A percentile compares a stretch with the other conserved stretches of the same genome.
Conservation (phyloP, 2,797 vertebrate genomes). For the Intellagama lesueurii region DNA sequence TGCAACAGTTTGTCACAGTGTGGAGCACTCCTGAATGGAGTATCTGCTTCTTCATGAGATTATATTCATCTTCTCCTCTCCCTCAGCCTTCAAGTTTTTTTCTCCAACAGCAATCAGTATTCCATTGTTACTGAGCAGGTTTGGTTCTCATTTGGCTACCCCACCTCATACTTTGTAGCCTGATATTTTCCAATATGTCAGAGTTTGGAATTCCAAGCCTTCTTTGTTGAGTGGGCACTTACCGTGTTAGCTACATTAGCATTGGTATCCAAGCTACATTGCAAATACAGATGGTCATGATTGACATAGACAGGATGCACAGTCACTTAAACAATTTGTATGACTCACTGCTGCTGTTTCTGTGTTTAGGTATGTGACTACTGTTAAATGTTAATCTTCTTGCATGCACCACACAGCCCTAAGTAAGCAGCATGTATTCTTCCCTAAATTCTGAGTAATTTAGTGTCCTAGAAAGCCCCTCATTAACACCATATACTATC, state of each 20-base stretch:
- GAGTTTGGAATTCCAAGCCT: too few species aligned
- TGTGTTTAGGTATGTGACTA: conserved; percentile 15
- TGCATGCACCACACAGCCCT: neutral
- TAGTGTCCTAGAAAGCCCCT: conserved; percentile 27
- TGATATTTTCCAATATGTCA: neutral
- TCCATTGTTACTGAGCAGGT: neutral
- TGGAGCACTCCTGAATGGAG: neutral
- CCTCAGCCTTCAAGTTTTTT: neutral
- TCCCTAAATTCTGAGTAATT: conserved; percentile 25
- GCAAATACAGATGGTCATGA: too few species aligned
- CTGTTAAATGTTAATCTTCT: conserved; percentile 14
- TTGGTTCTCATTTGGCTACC: neutral
- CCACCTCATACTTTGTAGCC: too few species aligned
- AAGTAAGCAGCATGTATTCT: conserved; percentile 5
- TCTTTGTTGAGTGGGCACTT: too few species aligned
- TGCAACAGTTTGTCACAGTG: neutral
- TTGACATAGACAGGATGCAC: neutral
- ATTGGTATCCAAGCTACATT: neutral
- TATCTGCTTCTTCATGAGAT: neutral
- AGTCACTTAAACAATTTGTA: neutral
- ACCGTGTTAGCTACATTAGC: too few species aligned
- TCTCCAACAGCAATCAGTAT: neutral
- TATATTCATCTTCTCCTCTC: neutral
- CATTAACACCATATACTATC: neutral
- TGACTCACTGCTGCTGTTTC: neutral